Base-by-base conservation (phyloP, 2,888 invertebrate species). In the Linnaemya tessellans region DNA sequence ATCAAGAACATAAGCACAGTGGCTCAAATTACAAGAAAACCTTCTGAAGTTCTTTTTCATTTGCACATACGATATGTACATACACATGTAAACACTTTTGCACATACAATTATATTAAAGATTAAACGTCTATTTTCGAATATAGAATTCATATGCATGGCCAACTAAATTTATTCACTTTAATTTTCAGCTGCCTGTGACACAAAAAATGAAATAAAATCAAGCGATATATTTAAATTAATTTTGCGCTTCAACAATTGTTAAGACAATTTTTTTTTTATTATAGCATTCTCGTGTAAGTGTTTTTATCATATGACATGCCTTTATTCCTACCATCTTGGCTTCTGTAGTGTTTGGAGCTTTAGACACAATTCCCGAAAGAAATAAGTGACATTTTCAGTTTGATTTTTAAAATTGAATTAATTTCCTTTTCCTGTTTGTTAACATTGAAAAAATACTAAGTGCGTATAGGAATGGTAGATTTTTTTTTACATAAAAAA, bases 181-280 rank as follows among this genome's bases (percentile, higher is more conserved):
- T 4, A 5, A 1, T 13, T 56, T 15, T 56, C 5, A 54, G 4
- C 13, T 56, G 56, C 30, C 30, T 25, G 15, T 22, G 11, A 56
- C 0, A 25, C 11, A 9, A 54, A 30, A 30, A 54, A 54, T 3
- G 11, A 22, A 51, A 22, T 18, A 49, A 54, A 54, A 54, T 54
- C 10, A 13, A 25, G 5, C 22, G 25, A 18, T 9, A 18, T 49
- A 83, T 83, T 83, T 64, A 62, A 83, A 74, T 83, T 78, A 83
- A 79, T 83, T 83, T 83, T 67, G 74, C 83, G 78, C 78, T 67
- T 79, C 67, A 83, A 83, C 78, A 83, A 79, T 79, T 83, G 73
- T 62, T 25, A 74, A 83, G 74, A 25, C 25, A 56, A 56, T 56
- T 56, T 56, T 25, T 25, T 56, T 25, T 30, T 56, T 25, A n/a